Percentiles rank a stretch among this genome's conserved stretches.
Evolutionary conservation across 2,888 invertebrate species (phyloP).

Genomic region (Homarus gammarus): DNA sequence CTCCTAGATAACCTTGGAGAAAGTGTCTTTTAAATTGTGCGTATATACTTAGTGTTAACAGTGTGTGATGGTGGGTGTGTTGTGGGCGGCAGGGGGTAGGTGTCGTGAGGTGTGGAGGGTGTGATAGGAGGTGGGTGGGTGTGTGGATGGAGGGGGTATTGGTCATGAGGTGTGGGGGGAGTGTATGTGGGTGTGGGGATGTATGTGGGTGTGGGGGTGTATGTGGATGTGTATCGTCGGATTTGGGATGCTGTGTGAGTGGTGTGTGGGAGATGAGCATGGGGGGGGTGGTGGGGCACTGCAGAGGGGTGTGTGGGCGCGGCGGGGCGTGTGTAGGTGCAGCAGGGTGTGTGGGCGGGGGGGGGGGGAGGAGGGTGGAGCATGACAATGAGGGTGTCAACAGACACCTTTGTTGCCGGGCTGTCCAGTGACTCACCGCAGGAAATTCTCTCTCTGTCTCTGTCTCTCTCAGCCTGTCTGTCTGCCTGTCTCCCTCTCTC

Average conservation of each 20-base stretch:
- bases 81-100: too few relatives aligned
- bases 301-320: not conserved
- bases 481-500: not conserved
- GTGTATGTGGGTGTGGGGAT: not conserved
- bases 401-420: not conserved
- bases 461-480: not conserved
- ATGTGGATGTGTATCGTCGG: too few relatives aligned
- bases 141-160: not conserved
- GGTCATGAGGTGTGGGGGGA: not conserved
- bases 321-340: not conserved
- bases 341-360: not conserved
- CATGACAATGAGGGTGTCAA: not conserved
- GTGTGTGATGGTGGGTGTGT: too few relatives aligned
- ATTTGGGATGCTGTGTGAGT: too few relatives aligned
- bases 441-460: not conserved
- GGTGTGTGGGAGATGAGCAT: not conserved
- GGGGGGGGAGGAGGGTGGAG: too few relatives aligned
- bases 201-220: not conserved
- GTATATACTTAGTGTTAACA: too few relatives aligned
- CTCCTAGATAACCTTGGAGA: too few relatives aligned
- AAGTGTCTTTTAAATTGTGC: too few relatives aligned
- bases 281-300: not conserved
- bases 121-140: not conserved
- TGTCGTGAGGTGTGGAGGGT: too few relatives aligned
- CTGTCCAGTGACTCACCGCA: not conserved